Base-by-base conservation (phyloP, 1,140 invertebrate genomes). In the Eueides isabella region DNA sequence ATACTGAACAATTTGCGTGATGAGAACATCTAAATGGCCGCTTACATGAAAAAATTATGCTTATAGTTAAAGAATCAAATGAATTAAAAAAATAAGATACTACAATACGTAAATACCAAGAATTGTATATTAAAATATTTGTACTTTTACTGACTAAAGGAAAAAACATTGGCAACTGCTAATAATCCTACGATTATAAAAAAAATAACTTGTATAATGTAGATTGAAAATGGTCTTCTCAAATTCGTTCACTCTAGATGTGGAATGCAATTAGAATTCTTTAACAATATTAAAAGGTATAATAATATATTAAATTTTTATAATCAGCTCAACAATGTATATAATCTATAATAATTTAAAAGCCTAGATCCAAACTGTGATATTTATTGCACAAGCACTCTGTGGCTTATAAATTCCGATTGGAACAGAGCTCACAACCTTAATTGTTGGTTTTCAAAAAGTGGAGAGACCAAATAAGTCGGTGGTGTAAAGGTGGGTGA, bases 271-370 rank as follows among this genome's bases (percentile, higher is more conserved):
- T 94, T 93, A 93, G 92, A 93, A 94, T 92, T 93, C 91, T 91
- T 93, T 94, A 94, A 94, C 93, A 93, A 93, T 92, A 92, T 93
- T 93, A 93, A 93, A 93, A 93, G 92, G 92, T 94, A 94, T 94
- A 94, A 93, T 93, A 92, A 94, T 93, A 94, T 94, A 94, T 94
- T 94, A 94, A 94, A 94, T 94, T 94, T 94, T 93, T 91, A 91
- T 93, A 88, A 93, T 93, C 92, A 93, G 92, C 92, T 93, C 93
- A 94, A 94, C 92, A 93, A 93, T 93, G 91, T 92, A 94, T 94
- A 93, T 93, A 93, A 91, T 93, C 92, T 94, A 93, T 92, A 93
- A 93, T 93, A 93, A 94, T 94, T 94, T 93, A 93, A 93, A 94
- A 94, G 93, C 93, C 93, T 94, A 94, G 89, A 93, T 88, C 92